Base-by-base conservation (phyloP, 2,888 invertebrate species). In the Caenorhabditis sulstoni region DNA sequence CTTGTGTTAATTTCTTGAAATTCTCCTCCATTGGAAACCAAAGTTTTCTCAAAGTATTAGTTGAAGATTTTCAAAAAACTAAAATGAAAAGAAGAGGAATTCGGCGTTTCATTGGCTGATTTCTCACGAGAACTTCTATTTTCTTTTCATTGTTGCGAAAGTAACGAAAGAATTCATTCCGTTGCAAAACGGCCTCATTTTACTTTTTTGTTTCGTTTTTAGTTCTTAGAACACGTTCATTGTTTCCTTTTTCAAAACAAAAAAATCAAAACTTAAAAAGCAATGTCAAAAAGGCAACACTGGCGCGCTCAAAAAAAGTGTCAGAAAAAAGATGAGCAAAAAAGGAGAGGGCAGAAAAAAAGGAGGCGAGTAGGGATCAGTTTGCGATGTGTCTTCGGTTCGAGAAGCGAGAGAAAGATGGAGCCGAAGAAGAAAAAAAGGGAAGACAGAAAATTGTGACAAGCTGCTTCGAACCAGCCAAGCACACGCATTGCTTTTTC, bases 401-500 rank as follows among this genome's bases (percentile, higher is more conserved):
- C 22, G 64, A 73, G 73, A 57, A 61, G 55, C 61, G 47, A 67
- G 67, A 76, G 75, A 64, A 67, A 67, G 11, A 62, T 58, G 66
- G 59, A 7, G 29, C 4, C 29, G 7, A 23, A 47, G 45, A 65
- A 55, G 11, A 4, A 9, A 7, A 29, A 29, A 7, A 29, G 7
- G 7, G 7, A 29, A 29, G 29, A 29, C 29, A 7, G 75, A 76
- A 76, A 76, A 76, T 44, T 62, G 75, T 68, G 75, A 68, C 75
- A 76, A 67, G 57, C 44, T 44, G 61, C 61, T 62, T 66, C 66
- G 61, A 61, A 59, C 58, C 65, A 66, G 61, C 62, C 45, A 71
- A 67, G 4, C 4, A 67, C 39, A 62, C 37, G 35, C 67, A 57
- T 76, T 76, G 67, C 67, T 76, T 76, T 68, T 76, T 76, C 67